phyloP scores from a whole-genome alignment of 2,797 vertebrate genomes.

The Bovichtus diacanthus region DNA sequence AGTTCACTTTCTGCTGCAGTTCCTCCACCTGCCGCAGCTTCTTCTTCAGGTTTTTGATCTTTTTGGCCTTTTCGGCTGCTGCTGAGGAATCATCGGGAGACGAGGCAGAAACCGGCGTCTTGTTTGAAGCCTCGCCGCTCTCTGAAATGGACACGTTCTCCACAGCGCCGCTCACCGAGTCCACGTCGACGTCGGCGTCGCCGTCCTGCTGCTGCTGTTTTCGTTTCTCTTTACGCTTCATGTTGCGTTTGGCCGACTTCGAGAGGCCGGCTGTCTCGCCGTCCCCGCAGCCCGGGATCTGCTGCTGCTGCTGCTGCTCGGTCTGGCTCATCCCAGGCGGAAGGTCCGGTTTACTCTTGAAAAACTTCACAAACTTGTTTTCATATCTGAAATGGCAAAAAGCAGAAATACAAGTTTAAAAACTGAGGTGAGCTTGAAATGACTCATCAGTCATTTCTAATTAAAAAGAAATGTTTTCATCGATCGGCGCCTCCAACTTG shows the following conservation, averaged over 20 bases:
- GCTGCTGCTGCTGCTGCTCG: constrained; percentile 74
- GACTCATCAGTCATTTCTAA: background rate
- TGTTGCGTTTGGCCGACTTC: constrained; percentile 93
- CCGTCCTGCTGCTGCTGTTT: constrained; percentile 89
- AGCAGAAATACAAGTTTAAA: constrained; percentile 18
- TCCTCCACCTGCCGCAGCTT: constrained; percentile 95
- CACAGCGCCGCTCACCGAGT: constrained; percentile 80
- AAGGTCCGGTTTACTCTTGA: constrained; percentile 95
- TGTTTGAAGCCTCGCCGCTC: constrained; percentile 21
- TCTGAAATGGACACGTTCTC: constrained; percentile 81
- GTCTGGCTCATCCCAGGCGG: constrained; percentile 90
- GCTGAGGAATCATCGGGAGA: constrained; percentile 47
- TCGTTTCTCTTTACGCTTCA: constrained; percentile 95
- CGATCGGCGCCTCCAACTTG: too few species aligned
- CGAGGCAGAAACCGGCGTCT: constrained; percentile 18
- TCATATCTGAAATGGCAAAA: constrained; percentile 86
- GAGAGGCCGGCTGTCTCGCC: constrained; percentile 85
- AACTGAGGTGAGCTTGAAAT: background rate
- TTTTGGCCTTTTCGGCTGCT: constrained; percentile 86
- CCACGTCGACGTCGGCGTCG: constrained; percentile 74
- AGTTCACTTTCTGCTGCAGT: constrained; percentile 91
- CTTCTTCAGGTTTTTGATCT: constrained; percentile 94
- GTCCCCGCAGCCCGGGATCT: constrained; percentile 68
- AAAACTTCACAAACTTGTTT: constrained; percentile 98
- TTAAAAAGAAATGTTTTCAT: background rate